phyloP scores from a whole-genome alignment of 2,113 vertebrate genomes.

The Trogon surrucura region DNA sequence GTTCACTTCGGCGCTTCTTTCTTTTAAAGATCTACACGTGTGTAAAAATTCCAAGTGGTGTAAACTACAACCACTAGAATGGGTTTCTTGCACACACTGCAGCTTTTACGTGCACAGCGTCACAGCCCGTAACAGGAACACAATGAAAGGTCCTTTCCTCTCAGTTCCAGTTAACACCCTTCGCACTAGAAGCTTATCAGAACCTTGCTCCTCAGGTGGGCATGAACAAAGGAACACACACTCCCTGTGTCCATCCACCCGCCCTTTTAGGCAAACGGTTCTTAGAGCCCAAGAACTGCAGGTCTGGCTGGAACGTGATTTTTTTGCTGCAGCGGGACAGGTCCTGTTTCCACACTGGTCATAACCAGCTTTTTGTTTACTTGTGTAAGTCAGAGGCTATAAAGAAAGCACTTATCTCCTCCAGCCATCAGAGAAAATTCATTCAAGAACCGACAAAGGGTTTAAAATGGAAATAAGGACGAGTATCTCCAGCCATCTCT shows the following conservation, averaged over 20 bases:
- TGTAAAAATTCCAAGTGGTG: too few relatives aligned
- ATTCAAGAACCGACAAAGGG: neutral
- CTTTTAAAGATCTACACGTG: too few relatives aligned
- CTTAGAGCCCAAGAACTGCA: neutral
- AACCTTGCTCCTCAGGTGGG: neutral
- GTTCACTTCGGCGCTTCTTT: too few relatives aligned
- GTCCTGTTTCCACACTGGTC: neutral
- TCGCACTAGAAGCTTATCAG: neutral
- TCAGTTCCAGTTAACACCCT: neutral
- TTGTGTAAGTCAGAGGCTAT: neutral
- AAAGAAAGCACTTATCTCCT: neutral
- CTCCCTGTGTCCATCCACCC: neutral
- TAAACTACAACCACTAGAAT: neutral
- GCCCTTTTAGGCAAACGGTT: neutral
- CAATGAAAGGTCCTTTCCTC: neutral
- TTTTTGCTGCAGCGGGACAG: neutral
- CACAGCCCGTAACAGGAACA: accelerated
- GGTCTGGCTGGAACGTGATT: neutral
- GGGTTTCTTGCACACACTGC: neutral
- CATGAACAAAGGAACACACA: neutral
- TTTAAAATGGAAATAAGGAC: neutral
- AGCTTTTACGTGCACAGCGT: neutral
- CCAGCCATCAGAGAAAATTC: neutral
- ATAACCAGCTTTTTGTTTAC: constrained; percentile 5
- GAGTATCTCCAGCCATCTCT: constrained; percentile 8